phyloP scores from a whole-genome alignment of 1,140 invertebrate genomes.

The Brachionus rotundiformis region DNA sequence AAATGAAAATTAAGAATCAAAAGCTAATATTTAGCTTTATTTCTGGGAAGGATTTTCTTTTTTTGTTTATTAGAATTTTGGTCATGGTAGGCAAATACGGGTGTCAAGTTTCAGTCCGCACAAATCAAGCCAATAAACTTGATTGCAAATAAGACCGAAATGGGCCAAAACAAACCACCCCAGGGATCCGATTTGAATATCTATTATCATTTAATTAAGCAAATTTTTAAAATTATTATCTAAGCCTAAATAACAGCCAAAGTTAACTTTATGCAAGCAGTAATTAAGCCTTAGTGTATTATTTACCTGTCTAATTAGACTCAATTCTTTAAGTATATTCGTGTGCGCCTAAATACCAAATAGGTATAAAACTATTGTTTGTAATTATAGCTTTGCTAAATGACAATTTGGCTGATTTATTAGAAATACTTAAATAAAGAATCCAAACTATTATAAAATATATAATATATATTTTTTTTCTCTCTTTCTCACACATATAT shows the following conservation, averaged over 20 bases:
- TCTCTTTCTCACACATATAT: neutral
- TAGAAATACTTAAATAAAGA: constrained; percentile 12
- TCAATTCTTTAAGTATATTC: neutral
- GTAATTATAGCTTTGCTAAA: neutral
- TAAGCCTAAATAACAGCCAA: too few species aligned
- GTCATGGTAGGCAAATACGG: neutral
- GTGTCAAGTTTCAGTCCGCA: neutral
- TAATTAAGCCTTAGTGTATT: neutral
- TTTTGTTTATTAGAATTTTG: neutral
- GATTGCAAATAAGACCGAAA: neutral
- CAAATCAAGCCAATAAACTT: neutral
- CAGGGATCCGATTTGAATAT: neutral
- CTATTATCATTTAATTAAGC: neutral
- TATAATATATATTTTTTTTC: too few species aligned
- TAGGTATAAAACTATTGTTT: neutral
- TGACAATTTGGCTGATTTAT: neutral
- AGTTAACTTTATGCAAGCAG: too few species aligned
- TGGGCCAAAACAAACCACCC: neutral
- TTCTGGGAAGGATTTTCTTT: neutral
- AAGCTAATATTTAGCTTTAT: neutral
- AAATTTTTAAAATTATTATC: too few species aligned
- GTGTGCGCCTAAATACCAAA: neutral
- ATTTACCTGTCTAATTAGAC: neutral
- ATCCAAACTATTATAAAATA: constrained; percentile 8
- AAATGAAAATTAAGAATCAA: neutral